Evolutionary conservation across 23 tunicate species (phyloP).

Genomic region (Ciona savignyi): DNA sequence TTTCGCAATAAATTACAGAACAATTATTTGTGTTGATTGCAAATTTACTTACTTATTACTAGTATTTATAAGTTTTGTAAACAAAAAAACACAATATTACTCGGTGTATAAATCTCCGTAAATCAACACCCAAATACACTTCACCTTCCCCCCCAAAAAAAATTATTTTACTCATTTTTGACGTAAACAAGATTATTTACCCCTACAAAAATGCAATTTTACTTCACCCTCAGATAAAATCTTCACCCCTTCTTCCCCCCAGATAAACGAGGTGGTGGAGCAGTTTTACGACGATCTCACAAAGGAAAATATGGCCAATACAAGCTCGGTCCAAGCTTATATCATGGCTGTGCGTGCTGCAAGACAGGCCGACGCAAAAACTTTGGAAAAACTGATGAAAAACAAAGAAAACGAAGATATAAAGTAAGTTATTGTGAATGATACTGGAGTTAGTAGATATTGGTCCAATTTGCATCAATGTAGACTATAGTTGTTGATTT

Average conservation of each 20-base stretch:
- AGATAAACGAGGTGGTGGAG: constrained; percentile 42
- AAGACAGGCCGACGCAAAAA: constrained; percentile 78
- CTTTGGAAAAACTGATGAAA: constrained; percentile 48
- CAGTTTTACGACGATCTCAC: constrained; percentile 36
- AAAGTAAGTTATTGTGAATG: constrained; percentile 46
- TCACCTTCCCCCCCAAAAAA: too few species aligned
- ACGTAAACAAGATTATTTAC: too few species aligned
- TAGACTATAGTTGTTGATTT: too few species aligned
- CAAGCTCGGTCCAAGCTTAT: constrained; percentile 80
- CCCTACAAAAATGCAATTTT: not conserved
- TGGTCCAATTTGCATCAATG: too few species aligned
- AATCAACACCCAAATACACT: too few species aligned
- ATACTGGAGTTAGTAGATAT: too few species aligned
- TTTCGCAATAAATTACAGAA: too few species aligned
- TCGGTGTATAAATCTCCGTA: too few species aligned
- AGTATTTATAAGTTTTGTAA: too few species aligned
- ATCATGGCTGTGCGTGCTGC: constrained; percentile 92
- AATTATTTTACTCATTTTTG: not conserved
- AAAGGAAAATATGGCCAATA: constrained; percentile 86
- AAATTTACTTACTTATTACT: too few species aligned
- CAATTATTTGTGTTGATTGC: too few species aligned
- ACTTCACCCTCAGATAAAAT: not conserved
- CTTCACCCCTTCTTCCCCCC: not conserved
- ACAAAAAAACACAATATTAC: too few species aligned
- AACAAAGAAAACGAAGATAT: constrained; percentile 57